These are phyloP conservation scores for Schmidtea mediterranea DNA, from an alignment of 1,140 invertebrate species.

Conservation along the genomic window DNA sequence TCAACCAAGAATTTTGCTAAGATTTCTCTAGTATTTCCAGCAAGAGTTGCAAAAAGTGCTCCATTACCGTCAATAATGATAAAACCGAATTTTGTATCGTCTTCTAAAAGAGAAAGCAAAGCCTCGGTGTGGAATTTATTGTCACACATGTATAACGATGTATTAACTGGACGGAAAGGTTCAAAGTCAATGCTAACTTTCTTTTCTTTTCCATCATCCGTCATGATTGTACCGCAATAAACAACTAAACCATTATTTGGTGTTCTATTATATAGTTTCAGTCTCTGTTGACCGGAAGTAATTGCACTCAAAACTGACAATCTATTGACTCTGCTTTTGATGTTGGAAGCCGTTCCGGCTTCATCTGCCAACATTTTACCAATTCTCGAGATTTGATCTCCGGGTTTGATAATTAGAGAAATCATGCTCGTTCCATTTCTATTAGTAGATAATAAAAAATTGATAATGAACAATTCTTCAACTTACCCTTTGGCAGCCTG, in stretches of 20 bases:
- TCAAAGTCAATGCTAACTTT: constrained; percentile 99
- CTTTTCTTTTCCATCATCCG: constrained; percentile 99
- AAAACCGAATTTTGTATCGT: constrained; percentile 98
- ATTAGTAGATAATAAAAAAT: too few species aligned
- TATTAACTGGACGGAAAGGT: constrained; percentile 98
- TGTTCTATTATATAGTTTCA: constrained; percentile 70
- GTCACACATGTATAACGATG: constrained; percentile 91
- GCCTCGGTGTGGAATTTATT: constrained; percentile 62
- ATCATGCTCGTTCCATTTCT: constrained; percentile 99
- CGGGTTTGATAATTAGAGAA: constrained; percentile 93
- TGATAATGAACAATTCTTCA: constrained; percentile 11
- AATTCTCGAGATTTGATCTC: constrained; percentile 92
- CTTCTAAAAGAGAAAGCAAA: constrained; percentile 69
- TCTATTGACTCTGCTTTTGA: constrained; percentile 91
- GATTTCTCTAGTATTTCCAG: constrained; percentile 64
- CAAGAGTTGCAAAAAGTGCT: constrained; percentile 88
- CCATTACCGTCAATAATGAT: constrained; percentile 99
- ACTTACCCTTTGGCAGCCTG: constrained; percentile 91
- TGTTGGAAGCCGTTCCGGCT: constrained; percentile 97
- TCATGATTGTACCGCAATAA: constrained; percentile 97
- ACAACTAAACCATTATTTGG: constrained; percentile 94
- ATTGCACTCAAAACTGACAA: constrained; percentile 92
- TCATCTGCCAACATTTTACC: constrained; percentile 99
- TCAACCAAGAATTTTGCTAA: constrained; percentile 97
- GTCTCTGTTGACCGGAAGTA: constrained; percentile 89